A percentile compares a stretch with the other conserved stretches of the same genome.
These are phyloP conservation scores for Esox masquinongy DNA, from an alignment of 2,797 vertebrate species.

Conservation along the genomic window DNA sequence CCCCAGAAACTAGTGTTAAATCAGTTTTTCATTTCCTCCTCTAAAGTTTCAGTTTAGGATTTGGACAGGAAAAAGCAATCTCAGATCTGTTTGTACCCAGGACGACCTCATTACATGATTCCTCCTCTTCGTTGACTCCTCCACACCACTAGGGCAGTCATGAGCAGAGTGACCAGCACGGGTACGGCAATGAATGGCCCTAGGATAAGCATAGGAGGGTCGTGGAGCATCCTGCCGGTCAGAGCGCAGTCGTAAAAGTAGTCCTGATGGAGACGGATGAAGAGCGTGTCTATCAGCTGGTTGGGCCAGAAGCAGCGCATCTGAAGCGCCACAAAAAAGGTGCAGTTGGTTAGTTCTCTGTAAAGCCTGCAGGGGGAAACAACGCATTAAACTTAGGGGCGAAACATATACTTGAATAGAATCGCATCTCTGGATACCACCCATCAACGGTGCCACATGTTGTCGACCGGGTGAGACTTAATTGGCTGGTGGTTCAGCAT, in stretches of 20 bases:
- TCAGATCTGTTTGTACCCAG: neutral
- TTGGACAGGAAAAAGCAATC: neutral
- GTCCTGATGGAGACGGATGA: slow-evolving; percentile 74
- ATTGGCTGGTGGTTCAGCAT: too few species aligned
- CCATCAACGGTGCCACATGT: too few species aligned
- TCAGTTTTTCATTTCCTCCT: neutral
- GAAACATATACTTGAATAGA: too few species aligned
- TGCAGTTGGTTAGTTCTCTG: slow-evolving; percentile 82
- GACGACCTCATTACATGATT: slow-evolving; percentile 67
- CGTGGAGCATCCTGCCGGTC: slow-evolving; percentile 77
- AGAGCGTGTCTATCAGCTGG: slow-evolving; percentile 79
- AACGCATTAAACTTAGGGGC: slow-evolving; percentile 3
- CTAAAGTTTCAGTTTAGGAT: neutral
- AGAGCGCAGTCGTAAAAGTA: slow-evolving; percentile 83
- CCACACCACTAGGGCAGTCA: slow-evolving; percentile 86
- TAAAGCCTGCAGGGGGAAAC: slow-evolving; percentile 78
- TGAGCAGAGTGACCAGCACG: slow-evolving; percentile 79
- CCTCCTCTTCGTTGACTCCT: slow-evolving; percentile 82
- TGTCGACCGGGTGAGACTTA: too few species aligned
- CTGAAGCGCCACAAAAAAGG: slow-evolving; percentile 67
- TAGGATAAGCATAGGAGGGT: slow-evolving; percentile 78
- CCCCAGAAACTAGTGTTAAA: neutral
- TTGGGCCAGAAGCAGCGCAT: slow-evolving; percentile 88
- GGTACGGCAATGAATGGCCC: slow-evolving; percentile 84
- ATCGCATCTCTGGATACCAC: too few species aligned